Evolutionary conservation across 2,113 vertebrate species (phyloP).

Genomic region (Sardina pilchardus): DNA sequence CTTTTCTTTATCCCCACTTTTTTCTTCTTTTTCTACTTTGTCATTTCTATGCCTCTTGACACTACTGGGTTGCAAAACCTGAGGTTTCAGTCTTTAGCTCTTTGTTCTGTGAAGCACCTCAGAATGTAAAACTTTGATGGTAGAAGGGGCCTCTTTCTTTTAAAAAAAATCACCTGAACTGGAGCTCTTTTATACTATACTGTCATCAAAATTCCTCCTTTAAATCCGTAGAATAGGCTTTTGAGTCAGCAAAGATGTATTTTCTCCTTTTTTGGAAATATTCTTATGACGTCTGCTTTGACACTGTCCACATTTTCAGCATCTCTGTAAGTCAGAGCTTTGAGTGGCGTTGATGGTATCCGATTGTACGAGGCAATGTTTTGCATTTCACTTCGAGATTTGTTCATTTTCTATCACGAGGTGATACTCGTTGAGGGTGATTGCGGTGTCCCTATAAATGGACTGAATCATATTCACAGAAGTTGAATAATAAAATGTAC

Average conservation of each 20-base stretch:
- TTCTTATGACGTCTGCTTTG: slow-evolving; percentile 1
- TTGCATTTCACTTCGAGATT: slow-evolving; percentile 49
- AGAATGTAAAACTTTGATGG: slow-evolving; percentile 53
- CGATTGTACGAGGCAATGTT: slow-evolving; percentile 52
- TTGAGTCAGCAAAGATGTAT: neutral
- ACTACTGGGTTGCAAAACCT: slow-evolving; percentile 35
- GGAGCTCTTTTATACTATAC: slow-evolving; percentile 24
- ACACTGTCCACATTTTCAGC: slow-evolving; percentile 12
- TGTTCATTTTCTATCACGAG: slow-evolving; percentile 39
- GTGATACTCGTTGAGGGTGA: slow-evolving; percentile 26
- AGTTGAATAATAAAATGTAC: slow-evolving; percentile 14
- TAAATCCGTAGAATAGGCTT: slow-evolving; percentile 23
- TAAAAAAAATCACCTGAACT: slow-evolving; percentile 35
- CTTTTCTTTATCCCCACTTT: slow-evolving; percentile 43
- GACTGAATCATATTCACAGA: slow-evolving; percentile 18
- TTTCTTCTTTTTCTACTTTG: slow-evolving; percentile 37
- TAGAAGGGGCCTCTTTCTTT: slow-evolving; percentile 54
- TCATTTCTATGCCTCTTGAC: slow-evolving; percentile 53
- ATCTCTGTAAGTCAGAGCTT: slow-evolving; percentile 43
- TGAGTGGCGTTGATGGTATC: slow-evolving; percentile 48
- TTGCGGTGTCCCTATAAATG: slow-evolving; percentile 45
- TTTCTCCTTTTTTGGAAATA: slow-evolving; percentile 29
- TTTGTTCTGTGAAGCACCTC: slow-evolving; percentile 57
- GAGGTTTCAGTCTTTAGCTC: slow-evolving; percentile 32
- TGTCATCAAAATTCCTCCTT: slow-evolving; percentile 43